These are phyloP conservation scores for Intellagama lesueurii DNA, from an alignment of 2,797 vertebrate genomes.

Conservation along the genomic window DNA sequence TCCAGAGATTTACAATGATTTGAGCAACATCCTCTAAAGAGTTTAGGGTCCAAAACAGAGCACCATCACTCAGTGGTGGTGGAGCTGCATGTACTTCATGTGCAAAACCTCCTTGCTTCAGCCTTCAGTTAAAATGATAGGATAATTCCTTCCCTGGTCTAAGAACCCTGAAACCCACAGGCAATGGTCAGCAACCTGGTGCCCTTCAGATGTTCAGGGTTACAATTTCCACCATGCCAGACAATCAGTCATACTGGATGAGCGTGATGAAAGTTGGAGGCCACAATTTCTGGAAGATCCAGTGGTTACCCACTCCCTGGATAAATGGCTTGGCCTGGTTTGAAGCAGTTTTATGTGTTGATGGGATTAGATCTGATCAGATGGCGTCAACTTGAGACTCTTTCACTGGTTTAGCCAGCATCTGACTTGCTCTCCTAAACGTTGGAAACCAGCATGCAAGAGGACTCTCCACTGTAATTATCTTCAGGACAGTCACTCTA, in stretches of 20 bases:
- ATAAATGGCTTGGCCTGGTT: too few relatives aligned
- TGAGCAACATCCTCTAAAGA: too few relatives aligned
- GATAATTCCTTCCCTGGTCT: not conserved
- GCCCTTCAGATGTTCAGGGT: not conserved
- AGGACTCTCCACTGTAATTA: conserved; percentile 25
- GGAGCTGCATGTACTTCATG: not conserved
- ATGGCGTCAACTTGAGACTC: not conserved
- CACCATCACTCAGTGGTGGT: not conserved
- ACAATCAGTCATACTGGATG: too few relatives aligned
- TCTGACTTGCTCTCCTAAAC: not conserved
- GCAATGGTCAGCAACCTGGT: not conserved
- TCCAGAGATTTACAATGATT: not conserved
- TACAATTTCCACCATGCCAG: too few relatives aligned
- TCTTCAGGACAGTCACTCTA: conserved; percentile 50
- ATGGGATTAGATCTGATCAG: not conserved
- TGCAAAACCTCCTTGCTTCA: not conserved
- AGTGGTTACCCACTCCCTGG: too few relatives aligned
- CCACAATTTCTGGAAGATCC: too few relatives aligned
- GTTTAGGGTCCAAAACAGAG: not conserved
- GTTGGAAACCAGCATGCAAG: not conserved
- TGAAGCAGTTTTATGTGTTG: not conserved
- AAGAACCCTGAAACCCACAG: not conserved
- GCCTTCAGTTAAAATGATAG: not conserved
- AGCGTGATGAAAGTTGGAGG: too few relatives aligned
- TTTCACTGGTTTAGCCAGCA: not conserved